phyloP scores from a whole-genome alignment of 2,888 invertebrate species.

The Oscheius sp. region DNA sequence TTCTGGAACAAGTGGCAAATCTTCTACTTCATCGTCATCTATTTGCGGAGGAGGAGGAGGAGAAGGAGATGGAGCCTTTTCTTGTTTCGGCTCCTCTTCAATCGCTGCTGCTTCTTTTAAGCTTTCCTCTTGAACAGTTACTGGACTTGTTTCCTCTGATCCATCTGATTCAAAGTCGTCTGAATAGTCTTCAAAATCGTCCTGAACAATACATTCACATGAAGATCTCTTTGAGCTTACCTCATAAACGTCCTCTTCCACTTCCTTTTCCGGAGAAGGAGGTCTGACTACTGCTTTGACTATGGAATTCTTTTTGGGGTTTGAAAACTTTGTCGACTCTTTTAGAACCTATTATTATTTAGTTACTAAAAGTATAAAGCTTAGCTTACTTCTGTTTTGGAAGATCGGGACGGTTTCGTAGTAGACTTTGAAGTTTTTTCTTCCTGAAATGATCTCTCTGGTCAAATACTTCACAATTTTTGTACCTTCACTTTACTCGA shows the following conservation, averaged over 20 bases:
- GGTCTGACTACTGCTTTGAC: conserved; percentile 17
- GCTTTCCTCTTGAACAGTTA: background rate
- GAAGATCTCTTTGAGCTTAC: background rate
- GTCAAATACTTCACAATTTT: background rate
- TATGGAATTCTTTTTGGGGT: background rate
- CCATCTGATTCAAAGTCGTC: conserved; percentile 38
- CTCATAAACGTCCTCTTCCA: conserved; percentile 14
- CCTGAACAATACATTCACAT: conserved; percentile 8
- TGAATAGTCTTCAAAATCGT: conserved; percentile 39
- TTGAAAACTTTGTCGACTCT: background rate
- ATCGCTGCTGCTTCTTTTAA: background rate
- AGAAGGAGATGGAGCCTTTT: background rate
- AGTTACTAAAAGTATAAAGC: too few relatives aligned
- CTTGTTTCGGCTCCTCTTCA: background rate
- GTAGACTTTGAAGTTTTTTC: conserved; percentile 8
- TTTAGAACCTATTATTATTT: background rate
- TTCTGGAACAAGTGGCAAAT: conserved; percentile 9
- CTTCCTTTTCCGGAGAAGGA: background rate
- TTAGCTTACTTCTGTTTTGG: background rate
- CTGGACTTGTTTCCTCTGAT: background rate
- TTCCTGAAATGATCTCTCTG: background rate
- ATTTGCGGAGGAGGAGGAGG: conserved; percentile 1
- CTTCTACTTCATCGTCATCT: conserved; percentile 20
- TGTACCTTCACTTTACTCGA: background rate
- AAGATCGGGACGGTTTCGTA: background rate